These are phyloP conservation scores for Chromis chromis DNA, from an alignment of 2,797 vertebrate genomes.

Conservation along the genomic window DNA sequence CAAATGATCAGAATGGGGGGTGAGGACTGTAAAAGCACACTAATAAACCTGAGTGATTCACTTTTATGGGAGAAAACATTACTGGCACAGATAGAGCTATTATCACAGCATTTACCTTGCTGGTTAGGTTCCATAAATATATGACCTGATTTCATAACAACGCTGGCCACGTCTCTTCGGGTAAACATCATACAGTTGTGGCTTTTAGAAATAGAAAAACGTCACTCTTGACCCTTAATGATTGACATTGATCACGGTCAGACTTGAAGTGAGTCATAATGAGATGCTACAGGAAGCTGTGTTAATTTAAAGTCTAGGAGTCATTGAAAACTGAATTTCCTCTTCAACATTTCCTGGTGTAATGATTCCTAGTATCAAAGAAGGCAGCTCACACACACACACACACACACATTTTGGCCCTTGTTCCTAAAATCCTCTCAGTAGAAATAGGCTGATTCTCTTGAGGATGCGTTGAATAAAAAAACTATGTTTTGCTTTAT, in stretches of 20 bases:
- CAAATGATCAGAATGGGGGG: too few species aligned
- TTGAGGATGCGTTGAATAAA: too few species aligned
- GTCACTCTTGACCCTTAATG: not conserved
- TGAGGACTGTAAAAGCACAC: too few species aligned
- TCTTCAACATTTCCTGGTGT: slow-evolving; percentile 27
- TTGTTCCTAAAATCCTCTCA: not conserved
- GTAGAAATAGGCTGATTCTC: not conserved
- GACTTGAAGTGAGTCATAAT: slow-evolving; percentile 18
- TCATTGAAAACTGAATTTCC: slow-evolving; percentile 38
- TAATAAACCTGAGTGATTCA: too few species aligned
- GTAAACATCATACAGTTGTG: not conserved
- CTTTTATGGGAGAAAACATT: too few species aligned
- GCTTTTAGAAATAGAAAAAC: not conserved
- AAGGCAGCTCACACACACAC: not conserved
- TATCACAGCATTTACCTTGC: too few species aligned
- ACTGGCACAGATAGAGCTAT: too few species aligned
- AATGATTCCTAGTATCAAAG: not conserved
- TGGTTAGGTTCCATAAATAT: too few species aligned
- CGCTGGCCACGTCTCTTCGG: not conserved
- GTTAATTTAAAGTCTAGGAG: slow-evolving; percentile 1
- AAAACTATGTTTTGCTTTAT: too few species aligned
- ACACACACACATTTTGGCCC: too few species aligned
- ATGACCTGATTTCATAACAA: not conserved
- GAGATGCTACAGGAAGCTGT: slow-evolving; percentile 1
- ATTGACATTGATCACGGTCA: not conserved